These are phyloP conservation scores for Labeo rohita DNA, from an alignment of 2,113 vertebrate genomes.

Conservation along the genomic window DNA sequence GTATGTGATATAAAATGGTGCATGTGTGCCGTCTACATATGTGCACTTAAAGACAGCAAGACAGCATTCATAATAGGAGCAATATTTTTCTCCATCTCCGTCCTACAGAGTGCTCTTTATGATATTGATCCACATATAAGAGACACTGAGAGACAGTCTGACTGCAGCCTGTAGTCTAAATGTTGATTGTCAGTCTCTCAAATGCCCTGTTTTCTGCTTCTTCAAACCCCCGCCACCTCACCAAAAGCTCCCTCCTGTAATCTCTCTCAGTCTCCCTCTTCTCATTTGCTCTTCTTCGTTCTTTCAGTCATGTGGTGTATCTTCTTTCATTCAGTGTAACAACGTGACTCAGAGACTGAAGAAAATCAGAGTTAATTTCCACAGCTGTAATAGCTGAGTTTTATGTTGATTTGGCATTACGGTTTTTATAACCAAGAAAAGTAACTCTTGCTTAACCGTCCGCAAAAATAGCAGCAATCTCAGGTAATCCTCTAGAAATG, in stretches of 20 bases:
- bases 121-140: conserved; percentile 19
- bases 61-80: conserved; percentile 8
- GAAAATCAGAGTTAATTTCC: conserved; percentile 1
- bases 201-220: background rate
- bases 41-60: background rate
- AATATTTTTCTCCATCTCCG: background rate
- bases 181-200: background rate
- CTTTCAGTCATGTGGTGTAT: background rate
- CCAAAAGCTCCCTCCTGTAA: background rate
- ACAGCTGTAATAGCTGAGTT: background rate
- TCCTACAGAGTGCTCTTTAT: conserved; percentile 11
- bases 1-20: background rate
- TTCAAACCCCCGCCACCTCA: background rate
- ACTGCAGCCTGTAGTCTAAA: background rate
- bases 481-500: background rate
- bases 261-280: background rate
- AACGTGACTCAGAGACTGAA: background rate
- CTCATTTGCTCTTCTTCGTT: background rate
- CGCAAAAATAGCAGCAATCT: background rate
- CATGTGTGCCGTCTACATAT: background rate
- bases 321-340: background rate
- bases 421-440: background rate
- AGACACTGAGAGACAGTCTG: conserved; percentile 1
- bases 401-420: background rate
- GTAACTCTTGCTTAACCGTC: background rate